Conservation (phyloP, 1,140 invertebrate species). For the Stegodyphus mimosarum region DNA sequence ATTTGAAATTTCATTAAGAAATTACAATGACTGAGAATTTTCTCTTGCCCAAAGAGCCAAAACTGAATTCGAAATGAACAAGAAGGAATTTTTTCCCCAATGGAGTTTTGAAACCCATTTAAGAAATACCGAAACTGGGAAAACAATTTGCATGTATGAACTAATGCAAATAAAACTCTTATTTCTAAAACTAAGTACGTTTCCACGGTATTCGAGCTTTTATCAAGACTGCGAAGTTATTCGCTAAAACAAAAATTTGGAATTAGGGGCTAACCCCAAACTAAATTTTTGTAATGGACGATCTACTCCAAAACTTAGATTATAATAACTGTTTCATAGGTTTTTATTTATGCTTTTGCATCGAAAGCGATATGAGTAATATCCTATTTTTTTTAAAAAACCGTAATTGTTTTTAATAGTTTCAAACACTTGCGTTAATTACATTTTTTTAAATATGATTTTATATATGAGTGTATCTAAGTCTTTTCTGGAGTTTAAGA, state of each 20-base stretch:
- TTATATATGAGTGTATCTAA: too few species aligned
- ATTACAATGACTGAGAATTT: slow-evolving; percentile 31
- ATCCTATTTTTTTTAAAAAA: too few species aligned
- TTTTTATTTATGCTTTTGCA: too few species aligned
- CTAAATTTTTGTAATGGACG: background rate
- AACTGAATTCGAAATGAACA: too few species aligned
- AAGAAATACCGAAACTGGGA: background rate
- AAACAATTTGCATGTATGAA: slow-evolving; percentile 51
- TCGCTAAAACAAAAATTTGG: background rate
- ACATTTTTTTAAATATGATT: too few species aligned
- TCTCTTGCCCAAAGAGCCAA: background rate
- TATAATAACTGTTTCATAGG: too few species aligned
- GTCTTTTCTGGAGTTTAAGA: too few species aligned
- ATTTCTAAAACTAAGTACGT: slow-evolving; percentile 36
- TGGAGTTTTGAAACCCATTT: slow-evolving; percentile 26
- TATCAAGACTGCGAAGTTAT: slow-evolving; percentile 7
- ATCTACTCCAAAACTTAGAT: background rate
- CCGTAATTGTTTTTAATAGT: too few species aligned
- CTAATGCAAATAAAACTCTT: slow-evolving; percentile 55
- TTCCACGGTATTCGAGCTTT: background rate
- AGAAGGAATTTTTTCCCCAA: background rate
- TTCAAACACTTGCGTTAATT: too few species aligned
- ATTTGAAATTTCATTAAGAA: slow-evolving; percentile 47
- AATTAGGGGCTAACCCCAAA: background rate
- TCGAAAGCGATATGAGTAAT: too few species aligned